Evolutionary conservation across 2,888 invertebrate species (phyloP).

Genomic region (Agriopis leucophaearia): DNA sequence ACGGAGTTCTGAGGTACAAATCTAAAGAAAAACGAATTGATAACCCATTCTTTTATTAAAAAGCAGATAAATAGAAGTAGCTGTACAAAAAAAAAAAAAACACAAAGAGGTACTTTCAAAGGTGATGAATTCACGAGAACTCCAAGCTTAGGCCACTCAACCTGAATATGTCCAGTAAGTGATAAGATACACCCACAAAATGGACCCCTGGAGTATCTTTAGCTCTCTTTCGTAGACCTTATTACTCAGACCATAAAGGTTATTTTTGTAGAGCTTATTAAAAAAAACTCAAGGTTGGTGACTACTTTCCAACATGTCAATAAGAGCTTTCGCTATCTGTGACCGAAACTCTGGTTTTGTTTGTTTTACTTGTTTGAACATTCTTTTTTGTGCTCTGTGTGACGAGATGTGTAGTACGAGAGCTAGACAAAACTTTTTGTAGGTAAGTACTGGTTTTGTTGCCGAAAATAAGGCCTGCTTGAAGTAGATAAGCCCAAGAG

Average conservation of each 20-base stretch:
- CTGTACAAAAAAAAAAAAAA: no score
- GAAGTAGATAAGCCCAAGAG: no score
- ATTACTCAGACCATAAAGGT: slow-evolving; percentile 47
- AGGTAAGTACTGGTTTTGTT: no score
- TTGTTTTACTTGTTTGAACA: slow-evolving; percentile 77
- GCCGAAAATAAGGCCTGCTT: no score
- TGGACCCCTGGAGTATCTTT: slow-evolving; percentile 48
- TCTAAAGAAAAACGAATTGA: no score
- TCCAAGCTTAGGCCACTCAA: slow-evolving; percentile 60
- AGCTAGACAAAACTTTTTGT: not conserved
- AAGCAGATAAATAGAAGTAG: no score
- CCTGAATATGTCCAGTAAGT: slow-evolving; percentile 74
- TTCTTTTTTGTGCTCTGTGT: slow-evolving; percentile 63
- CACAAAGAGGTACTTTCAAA: not conserved
- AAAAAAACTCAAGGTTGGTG: slow-evolving; percentile 55
- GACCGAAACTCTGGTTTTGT: slow-evolving; percentile 74
- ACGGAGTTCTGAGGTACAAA: no score
- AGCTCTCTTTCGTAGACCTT: slow-evolving; percentile 40
- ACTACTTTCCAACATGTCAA: slow-evolving; percentile 84
- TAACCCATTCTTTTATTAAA: no score
- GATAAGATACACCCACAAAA: slow-evolving; percentile 71
- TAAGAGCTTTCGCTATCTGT: slow-evolving; percentile 85
- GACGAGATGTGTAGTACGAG: slow-evolving; percentile 49
- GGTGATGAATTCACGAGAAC: slow-evolving; percentile 48
- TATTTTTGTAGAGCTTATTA: slow-evolving; percentile 46